Conservation (phyloP, 2,888 invertebrate genomes). For the Volucella inanis region DNA sequence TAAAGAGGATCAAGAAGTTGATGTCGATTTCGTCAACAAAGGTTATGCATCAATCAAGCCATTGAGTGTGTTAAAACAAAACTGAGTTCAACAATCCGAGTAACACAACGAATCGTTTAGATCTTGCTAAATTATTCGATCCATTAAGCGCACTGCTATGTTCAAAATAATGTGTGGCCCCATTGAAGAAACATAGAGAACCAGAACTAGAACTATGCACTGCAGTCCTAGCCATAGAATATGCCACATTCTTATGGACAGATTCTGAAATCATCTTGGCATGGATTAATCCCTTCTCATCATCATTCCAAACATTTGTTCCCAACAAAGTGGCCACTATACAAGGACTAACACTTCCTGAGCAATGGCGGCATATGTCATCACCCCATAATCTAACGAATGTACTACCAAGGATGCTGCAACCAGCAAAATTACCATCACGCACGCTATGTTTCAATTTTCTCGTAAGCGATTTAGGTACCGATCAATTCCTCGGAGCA, state of each 20-base stretch:
- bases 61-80: slow-evolving; percentile 40
- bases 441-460: slow-evolving; percentile 33
- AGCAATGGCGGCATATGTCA: slow-evolving; percentile 44
- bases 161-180: slow-evolving; percentile 53
- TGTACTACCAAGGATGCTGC: slow-evolving; percentile 32
- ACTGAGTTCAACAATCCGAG: slow-evolving; percentile 7
- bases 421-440: slow-evolving; percentile 17
- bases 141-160: slow-evolving; percentile 63
- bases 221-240: slow-evolving; percentile 15
- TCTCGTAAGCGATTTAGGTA: slow-evolving; percentile 63
- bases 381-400: slow-evolving; percentile 51
- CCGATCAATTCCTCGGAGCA: slow-evolving; percentile 58
- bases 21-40: not conserved
- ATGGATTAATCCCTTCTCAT: slow-evolving; percentile 31
- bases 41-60: slow-evolving; percentile 33
- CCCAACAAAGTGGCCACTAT: slow-evolving; percentile 39
- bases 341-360: slow-evolving; percentile 18
- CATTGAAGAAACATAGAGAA: slow-evolving; percentile 31
- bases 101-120: slow-evolving; percentile 41
- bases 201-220: slow-evolving; percentile 46
- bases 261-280: slow-evolving; percentile 36
- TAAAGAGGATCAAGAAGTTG: slow-evolving; percentile 11
- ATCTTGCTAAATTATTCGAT: no score
- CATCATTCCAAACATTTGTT: slow-evolving; percentile 35
- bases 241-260: slow-evolving; percentile 35